Conservation (phyloP, 2,113 vertebrate species). For the Tragelaphus buxtoni region DNA sequence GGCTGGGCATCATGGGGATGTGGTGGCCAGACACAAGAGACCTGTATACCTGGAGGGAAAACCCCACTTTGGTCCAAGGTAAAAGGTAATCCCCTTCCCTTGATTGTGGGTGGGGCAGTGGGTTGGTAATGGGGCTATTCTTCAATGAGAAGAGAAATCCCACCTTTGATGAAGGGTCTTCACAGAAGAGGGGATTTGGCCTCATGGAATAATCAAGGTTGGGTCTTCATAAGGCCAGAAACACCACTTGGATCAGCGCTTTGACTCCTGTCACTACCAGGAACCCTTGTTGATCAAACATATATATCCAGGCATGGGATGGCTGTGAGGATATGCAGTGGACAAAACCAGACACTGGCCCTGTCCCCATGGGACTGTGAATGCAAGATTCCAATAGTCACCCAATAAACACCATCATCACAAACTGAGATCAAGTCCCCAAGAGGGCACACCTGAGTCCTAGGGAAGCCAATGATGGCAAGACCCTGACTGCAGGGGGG, state of each 20-base stretch:
- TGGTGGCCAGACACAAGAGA: neutral
- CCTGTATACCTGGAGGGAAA: fast-evolving
- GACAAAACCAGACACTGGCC: neutral
- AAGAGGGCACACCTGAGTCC: neutral
- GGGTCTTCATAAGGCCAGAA: neutral
- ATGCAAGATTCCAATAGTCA: neutral
- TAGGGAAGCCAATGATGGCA: neutral
- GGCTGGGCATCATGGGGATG: neutral
- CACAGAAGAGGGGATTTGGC: neutral
- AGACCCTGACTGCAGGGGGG: neutral
- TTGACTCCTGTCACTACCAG: neutral
- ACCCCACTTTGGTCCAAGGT: neutral
- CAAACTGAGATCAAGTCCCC: fast-evolving
- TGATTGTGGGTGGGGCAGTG: neutral
- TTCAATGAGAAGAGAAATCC: neutral
- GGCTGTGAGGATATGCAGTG: neutral
- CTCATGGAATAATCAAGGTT: neutral
- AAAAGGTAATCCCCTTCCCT: fast-evolving
- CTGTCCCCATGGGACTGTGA: neutral
- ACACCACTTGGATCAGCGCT: neutral
- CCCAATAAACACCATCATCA: neutral
- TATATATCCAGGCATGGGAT: fast-evolving
- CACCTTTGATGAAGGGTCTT: neutral
- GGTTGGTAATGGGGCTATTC: neutral
- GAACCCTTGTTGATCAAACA: no score